Evolutionary conservation across 2,797 vertebrate species (phyloP).

Genomic region (Neoniphon sammara): DNA sequence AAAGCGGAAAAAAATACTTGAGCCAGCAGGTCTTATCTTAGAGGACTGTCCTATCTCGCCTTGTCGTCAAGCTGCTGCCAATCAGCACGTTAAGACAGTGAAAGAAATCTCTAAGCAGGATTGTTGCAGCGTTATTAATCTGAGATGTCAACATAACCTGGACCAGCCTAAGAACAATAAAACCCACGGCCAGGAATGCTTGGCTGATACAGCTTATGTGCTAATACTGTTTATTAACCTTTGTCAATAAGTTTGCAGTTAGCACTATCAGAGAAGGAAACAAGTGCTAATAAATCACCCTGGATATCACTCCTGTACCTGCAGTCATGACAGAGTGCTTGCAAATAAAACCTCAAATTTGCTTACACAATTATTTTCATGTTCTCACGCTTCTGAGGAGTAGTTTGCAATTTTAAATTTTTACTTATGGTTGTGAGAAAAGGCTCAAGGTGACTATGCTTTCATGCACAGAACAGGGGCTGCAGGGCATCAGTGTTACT

Average conservation of each 20-base stretch:
- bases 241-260: background rate
- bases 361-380: no score
- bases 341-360: background rate
- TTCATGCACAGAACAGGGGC: background rate
- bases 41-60: conserved; percentile 44
- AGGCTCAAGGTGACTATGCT: no score
- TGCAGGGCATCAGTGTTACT: background rate
- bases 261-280: conserved; percentile 1
- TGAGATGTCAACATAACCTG: conserved; percentile 38
- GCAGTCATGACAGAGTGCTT: background rate
- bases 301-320: background rate
- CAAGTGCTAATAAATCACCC: conserved; percentile 8
- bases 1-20: conserved; percentile 23
- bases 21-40: conserved; percentile 66
- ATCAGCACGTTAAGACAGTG: conserved; percentile 35
- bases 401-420: no score
- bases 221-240: conserved; percentile 11
- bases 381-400: no score
- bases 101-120: conserved; percentile 14
- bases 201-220: conserved; percentile 2
- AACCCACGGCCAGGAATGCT: background rate
- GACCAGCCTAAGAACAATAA: conserved; percentile 17
- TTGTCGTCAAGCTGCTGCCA: conserved; percentile 11
- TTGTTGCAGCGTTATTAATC: conserved; percentile 18
- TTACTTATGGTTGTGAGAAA: background rate